Percentiles rank a stretch among this genome's conserved stretches.
Evolutionary conservation across 2,888 invertebrate species (phyloP).

Genomic region (Eupeodes latifasciatus): DNA sequence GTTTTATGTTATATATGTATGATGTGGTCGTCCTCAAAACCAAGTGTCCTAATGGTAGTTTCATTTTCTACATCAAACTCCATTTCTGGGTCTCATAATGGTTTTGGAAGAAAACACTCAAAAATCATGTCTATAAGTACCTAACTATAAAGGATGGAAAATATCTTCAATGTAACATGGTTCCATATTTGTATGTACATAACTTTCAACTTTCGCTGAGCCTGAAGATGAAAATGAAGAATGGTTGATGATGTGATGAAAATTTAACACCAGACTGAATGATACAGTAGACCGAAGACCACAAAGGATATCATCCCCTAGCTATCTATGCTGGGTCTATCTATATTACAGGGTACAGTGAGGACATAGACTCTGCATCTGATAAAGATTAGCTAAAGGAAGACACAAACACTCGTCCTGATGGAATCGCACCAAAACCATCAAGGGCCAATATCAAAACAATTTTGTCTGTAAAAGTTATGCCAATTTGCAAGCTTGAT

Average conservation of each 20-base stretch:
- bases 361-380: constrained; percentile 40
- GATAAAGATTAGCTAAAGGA: constrained; percentile 34
- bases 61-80: constrained; percentile 57
- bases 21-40: constrained; percentile 54
- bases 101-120: neutral
- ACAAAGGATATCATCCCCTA: constrained; percentile 41
- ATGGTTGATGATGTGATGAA: constrained; percentile 33
- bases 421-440: too few species aligned
- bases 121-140: constrained; percentile 31
- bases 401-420: neutral
- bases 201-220: constrained; percentile 41
- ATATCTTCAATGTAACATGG: constrained; percentile 45
- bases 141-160: neutral
- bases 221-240: constrained; percentile 7
- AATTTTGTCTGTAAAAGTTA: constrained; percentile 42
- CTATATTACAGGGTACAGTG: neutral
- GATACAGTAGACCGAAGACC: neutral
- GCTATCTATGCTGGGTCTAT: constrained; percentile 21
- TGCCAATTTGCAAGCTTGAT: constrained; percentile 50
- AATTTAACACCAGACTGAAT: constrained; percentile 49
- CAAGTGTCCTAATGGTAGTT: constrained; percentile 70
- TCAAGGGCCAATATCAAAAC: constrained; percentile 20
- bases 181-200: neutral
- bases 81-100: constrained; percentile 1
- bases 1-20: too few species aligned